Evolutionary conservation across 2,888 invertebrate species (phyloP), one percentile per base, ranked within the genome.

Genomic region (Nomada flava): DNA sequence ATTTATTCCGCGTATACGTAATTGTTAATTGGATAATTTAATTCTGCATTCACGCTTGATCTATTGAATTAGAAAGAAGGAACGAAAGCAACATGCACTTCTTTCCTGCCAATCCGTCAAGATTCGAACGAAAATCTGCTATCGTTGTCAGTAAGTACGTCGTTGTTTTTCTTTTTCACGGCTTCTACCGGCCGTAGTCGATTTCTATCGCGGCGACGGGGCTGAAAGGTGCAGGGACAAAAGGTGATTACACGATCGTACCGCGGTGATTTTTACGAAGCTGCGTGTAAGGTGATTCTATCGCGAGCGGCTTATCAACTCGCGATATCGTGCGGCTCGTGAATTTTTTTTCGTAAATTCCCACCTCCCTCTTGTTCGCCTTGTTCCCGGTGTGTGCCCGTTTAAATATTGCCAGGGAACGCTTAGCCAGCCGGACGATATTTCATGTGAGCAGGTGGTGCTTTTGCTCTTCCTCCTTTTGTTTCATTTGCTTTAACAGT

Each of bases 381-480:
- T 62, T 68, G 71, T 77, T 87, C 75, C 68, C 57, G 62, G 74
- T 60, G 70, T 65, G 47, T 10, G 42, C n/a, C 69, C 59, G 86
- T 88, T 87, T 20, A 86, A 86, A 86, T 82, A 84, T 88, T 69
- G 63, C 73, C 80, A 76, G 9, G 57, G 72, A 87, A 83, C 67
- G 80, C 76, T 80, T 77, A n/a, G 76, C 64, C 63, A 26, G 69
- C 72, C 79, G 15, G 60, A 80, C 83, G 72, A 89, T 88, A 87
- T 85, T 87, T 89, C 89, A 86, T 84, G 87, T 69, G 76, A 87
- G 85, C 89, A 88, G 89, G 87, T 88, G 89, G 87, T 80, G 75
- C 29, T 80, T 72, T 81, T 69, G 87, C 75, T 52, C 29, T 50
- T 65, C 44, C 13, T 20, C 2, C 52, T 36, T 20, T 36, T n/a